These are phyloP conservation scores for Lanistes nyassanus DNA, from an alignment of 1,140 invertebrate genomes.

Conservation along the genomic window DNA sequence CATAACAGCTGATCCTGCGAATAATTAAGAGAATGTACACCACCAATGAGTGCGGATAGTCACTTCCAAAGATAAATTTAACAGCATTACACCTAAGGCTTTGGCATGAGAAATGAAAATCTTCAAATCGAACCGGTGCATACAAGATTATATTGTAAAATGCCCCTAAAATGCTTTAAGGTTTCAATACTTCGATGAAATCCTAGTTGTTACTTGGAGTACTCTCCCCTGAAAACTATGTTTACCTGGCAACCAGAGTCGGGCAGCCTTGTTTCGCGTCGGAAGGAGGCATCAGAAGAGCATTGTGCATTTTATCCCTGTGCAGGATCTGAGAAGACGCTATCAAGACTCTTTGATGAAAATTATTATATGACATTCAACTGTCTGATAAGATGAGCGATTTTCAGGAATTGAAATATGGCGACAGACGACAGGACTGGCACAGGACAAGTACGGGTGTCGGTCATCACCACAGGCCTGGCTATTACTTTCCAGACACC, in stretches of 20 bases:
- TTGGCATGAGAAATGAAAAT: no score
- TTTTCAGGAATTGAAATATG: slow-evolving; percentile 48
- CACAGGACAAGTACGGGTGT: slow-evolving; percentile 64
- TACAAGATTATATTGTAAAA: no score
- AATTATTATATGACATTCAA: neutral
- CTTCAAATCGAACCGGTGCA: no score
- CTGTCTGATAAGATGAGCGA: slow-evolving; percentile 19
- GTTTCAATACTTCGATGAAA: no score
- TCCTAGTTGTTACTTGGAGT: slow-evolving; percentile 1
- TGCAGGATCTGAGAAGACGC: neutral
- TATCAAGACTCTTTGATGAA: neutral
- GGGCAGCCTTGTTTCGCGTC: neutral
- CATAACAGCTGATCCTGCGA: no score
- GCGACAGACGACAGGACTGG: slow-evolving; percentile 55
- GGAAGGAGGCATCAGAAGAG: neutral
- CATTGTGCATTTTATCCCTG: neutral
- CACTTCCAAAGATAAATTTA: no score
- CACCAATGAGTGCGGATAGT: no score
- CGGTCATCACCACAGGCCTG: slow-evolving; percentile 65
- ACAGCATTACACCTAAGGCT: no score
- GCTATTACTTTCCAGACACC: slow-evolving; percentile 66
- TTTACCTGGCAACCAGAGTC: slow-evolving; percentile 21
- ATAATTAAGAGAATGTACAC: no score
- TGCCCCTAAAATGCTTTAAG: no score
- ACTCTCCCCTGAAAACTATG: neutral